Evolutionary conservation across 2,113 vertebrate species (phyloP).

Genomic region (Sebastes fasciatus): DNA sequence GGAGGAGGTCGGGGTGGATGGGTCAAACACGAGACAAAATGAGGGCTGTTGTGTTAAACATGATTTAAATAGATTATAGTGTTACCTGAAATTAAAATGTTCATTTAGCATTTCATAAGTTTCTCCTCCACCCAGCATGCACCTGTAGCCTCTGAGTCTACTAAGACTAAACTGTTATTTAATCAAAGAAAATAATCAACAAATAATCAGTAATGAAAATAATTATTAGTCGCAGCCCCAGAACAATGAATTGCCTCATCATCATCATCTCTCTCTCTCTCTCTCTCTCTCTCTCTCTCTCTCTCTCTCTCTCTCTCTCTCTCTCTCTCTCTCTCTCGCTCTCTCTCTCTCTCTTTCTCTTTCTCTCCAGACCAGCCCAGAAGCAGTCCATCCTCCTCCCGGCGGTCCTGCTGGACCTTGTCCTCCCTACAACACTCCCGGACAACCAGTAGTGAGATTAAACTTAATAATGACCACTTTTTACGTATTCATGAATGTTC

Average conservation of each 20-base stretch:
- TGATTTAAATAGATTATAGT: too few relatives aligned
- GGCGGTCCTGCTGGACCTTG: slow-evolving; percentile 46
- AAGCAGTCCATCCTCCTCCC: slow-evolving; percentile 2
- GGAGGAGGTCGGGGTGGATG: too few relatives aligned
- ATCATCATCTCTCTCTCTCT: neutral
- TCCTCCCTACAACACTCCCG: slow-evolving; percentile 54
- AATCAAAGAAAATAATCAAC: neutral
- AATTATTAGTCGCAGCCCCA: neutral
- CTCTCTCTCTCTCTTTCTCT: neutral
- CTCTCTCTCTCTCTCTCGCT: neutral
- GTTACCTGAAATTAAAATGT: too few relatives aligned
- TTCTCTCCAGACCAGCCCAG: slow-evolving; percentile 14
- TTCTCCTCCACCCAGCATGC: too few relatives aligned
- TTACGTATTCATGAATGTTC: neutral
- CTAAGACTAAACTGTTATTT: neutral
- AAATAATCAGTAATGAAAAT: neutral
- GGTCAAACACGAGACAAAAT: too few relatives aligned
- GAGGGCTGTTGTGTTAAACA: too few relatives aligned
- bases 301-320: neutral
- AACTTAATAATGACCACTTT: neutral
- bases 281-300: neutral
- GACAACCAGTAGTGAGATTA: slow-evolving; percentile 51
- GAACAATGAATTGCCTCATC: neutral
- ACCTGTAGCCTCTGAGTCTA: too few relatives aligned
- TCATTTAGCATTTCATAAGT: too few relatives aligned